Evolutionary conservation across 2,888 invertebrate genomes (phyloP), one percentile per base, ranked within the genome.

Genomic region (Eupithecia inturbata): DNA sequence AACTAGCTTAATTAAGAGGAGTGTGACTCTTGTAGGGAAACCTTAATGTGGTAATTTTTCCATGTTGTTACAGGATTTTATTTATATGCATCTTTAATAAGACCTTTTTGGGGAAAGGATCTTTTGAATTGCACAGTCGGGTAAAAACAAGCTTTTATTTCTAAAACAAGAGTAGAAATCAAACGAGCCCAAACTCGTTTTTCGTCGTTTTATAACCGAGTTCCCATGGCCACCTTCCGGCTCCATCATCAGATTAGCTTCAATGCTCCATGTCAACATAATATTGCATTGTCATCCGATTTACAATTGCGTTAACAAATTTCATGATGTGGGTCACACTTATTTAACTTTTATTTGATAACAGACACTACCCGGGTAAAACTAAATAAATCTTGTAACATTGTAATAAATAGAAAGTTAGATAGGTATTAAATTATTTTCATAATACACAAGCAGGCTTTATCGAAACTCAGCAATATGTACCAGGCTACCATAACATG

Each of bases 1-100:
- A 75, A 75, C 72, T 75, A 75, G 67, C 45, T 16, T 71, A 71
- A 71, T 75, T 75, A 75, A 26, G 68, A 62, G 71, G n/a, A 49
- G 68, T 53, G 69, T 28, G 31, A n/a, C 28, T 63, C 73, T 74
- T 31, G 31, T 39, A 36, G 62, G 67, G 53, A 53, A 73, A 66
- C 26, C 33, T 28, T 45, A 14, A 57, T 39, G 64, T 68, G 62
- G 49, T 45, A 36, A 10, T 71, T 74, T 68, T 57, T 57, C 33
- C 49, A 53, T 26, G 67, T 49, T 67, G 33, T 63, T 63, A 33
- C 49, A 22, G 22, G n/a, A 22, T 53, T 53, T 53, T 10, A 22
- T 53, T 53, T 22, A 10, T 49, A 53, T 10, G 19, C n/a, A 19
- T 45, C 9, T 7, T 49, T 53, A 3, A 53, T 3, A 53, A 53